Base-by-base conservation (phyloP, 2,113 vertebrate genomes). In the Origma solitaria region DNA sequence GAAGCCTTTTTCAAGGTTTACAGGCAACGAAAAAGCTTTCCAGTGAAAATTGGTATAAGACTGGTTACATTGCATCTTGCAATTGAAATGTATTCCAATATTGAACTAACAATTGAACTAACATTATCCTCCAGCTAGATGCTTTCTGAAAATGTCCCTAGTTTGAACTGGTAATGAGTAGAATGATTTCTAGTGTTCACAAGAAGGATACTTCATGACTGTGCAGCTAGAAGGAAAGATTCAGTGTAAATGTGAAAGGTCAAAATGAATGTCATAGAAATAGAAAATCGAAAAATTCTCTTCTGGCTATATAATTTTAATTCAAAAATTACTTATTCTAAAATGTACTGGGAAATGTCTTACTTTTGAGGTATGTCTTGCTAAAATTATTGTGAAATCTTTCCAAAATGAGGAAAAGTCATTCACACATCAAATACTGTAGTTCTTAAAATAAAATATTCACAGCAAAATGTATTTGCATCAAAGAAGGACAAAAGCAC, bases 331-430 rank as follows among this genome's bases (percentile, higher is more conserved):
- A 56, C 62, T 85, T 71, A 57, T 60, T 77, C 61, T 13, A 35
- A 77, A 90, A 68, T 28, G 11, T 31, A 80, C 51, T 88, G 37
- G 8, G 75, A 93, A 97, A 80, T 93, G 38, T 73, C 27, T 60
- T 90, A 35, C 18, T 86, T 42, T 61, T 65, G 83, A 71, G 21
- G 78, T 95, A 88, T 24, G 6, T 68, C 76, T 58, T 66, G 11
- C 72, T 65, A 62, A 96, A 96, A 94, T 91, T 38, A 83, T 27
- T 87, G 40, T 60, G 38, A 95, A 97, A 78, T 94, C 25, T 94
- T 94, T 91, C 56, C 13, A 91, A 91, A 90, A 68, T 23, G 31
- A 62, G 20, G 45, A 92, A 89, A 76, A 72, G 3, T 70, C 23
- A 76, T 64, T 85, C 58, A 42, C 8, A 56, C 1, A 6, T 86